A percentile compares a stretch with the other conserved stretches of the same genome.
Conservation (phyloP, 2,113 vertebrate species). For the Camelus bactrianus region DNA sequence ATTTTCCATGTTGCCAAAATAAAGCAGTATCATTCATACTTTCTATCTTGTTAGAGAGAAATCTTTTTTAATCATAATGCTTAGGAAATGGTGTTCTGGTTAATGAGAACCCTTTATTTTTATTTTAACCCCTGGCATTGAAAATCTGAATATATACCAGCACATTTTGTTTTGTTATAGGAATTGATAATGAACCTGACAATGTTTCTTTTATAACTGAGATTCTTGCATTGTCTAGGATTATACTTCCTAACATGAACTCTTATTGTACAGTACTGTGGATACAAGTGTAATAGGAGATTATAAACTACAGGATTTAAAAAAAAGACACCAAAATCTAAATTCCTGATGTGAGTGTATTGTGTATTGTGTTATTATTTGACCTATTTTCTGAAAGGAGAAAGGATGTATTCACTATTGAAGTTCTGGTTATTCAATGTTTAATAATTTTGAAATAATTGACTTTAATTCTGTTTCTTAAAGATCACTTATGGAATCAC, state of each 20-base stretch:
- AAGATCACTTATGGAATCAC: background rate
- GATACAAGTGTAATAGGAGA: background rate
- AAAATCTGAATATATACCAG: background rate
- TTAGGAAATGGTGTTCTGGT: background rate
- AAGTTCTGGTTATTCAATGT: slow-evolving; percentile 38
- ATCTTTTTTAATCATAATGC: background rate
- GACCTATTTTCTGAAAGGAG: slow-evolving; percentile 26
- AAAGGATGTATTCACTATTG: background rate
- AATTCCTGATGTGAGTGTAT: slow-evolving; percentile 24
- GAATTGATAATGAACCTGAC: background rate
- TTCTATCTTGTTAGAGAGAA: slow-evolving; percentile 42
- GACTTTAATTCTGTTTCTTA: slow-evolving; percentile 30
- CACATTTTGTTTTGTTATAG: background rate
- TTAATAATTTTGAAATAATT: slow-evolving; percentile 17
- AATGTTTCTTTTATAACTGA: background rate
- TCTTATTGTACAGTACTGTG: slow-evolving; percentile 6
- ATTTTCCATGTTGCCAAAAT: slow-evolving; percentile 65
- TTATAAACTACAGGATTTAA: background rate
- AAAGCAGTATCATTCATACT: slow-evolving; percentile 52
- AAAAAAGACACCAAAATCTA: background rate
- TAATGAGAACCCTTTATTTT: slow-evolving; percentile 8
- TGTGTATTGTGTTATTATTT: slow-evolving; percentile 5
- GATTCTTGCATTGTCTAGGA: background rate
- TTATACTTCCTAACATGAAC: slow-evolving; percentile 25
- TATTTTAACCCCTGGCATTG: background rate